Conservation (phyloP, 2,888 invertebrate species). For the Unio pictorum region DNA sequence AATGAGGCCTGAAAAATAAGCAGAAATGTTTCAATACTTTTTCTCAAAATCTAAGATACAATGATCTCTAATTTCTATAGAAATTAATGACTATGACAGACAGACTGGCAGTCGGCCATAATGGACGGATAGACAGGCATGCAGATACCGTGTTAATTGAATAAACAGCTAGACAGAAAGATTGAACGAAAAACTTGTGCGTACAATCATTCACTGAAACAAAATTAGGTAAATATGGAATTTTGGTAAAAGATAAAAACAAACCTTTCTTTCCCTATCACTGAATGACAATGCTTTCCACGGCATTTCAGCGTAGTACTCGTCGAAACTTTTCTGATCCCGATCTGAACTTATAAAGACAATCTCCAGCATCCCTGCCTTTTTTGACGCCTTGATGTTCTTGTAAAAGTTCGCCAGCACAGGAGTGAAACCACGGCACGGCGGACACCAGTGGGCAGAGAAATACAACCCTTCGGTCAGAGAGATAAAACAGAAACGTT, state of each 20-base stretch:
- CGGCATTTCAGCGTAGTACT: conserved; percentile 71
- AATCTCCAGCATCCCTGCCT: conserved; percentile 54
- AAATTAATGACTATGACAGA: too few species aligned
- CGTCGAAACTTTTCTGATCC: conserved; percentile 60
- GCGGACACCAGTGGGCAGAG: conserved; percentile 75
- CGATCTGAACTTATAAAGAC: conserved; percentile 73
- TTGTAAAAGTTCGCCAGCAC: conserved; percentile 70
- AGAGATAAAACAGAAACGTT: background rate
- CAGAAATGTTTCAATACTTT: too few species aligned
- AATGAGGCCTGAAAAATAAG: conserved; percentile 5
- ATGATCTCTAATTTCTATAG: too few species aligned
- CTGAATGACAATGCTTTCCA: conserved; percentile 70
- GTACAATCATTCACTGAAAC: too few species aligned
- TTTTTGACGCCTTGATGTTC: conserved; percentile 46
- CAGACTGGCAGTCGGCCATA: too few species aligned
- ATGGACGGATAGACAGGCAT: too few species aligned
- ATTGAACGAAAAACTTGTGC: too few species aligned
- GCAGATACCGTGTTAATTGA: too few species aligned
- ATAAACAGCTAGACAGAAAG: too few species aligned
- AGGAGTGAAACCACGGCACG: conserved; percentile 73
- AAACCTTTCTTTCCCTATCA: conserved; percentile 34
- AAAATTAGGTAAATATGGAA: too few species aligned
- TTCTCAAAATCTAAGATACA: too few species aligned
- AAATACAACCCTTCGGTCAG: conserved; percentile 70
- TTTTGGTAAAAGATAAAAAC: too few species aligned